A percentile compares a stretch with the other conserved stretches of the same genome.
phyloP scores from a whole-genome alignment of 2,888 invertebrate species.

The Rhamnusium bicolor region DNA sequence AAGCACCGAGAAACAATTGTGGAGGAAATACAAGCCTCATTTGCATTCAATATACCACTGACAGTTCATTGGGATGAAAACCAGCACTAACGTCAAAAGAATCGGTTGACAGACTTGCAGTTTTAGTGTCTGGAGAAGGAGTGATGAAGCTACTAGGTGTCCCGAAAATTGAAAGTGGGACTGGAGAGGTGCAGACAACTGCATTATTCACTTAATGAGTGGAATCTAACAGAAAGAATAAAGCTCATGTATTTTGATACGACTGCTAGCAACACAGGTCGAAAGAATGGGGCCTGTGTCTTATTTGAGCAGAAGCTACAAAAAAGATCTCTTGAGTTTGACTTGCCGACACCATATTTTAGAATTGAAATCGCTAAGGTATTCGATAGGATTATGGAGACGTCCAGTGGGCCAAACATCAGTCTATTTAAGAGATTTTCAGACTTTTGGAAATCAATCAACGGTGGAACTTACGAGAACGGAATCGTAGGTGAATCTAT shows the following conservation, averaged over 20 bases:
- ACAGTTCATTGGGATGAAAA: not conserved
- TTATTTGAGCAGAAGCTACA: not conserved
- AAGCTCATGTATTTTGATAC: not conserved
- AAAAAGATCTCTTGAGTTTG: not conserved
- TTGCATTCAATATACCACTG: not conserved
- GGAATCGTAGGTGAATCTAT: too few species aligned
- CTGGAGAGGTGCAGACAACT: not conserved
- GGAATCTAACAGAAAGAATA: not conserved
- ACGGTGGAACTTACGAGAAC: too few species aligned
- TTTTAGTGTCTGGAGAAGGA: not conserved
- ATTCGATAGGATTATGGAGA: too few species aligned
- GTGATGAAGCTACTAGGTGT: not conserved
- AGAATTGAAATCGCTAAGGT: too few species aligned
- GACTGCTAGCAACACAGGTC: not conserved
- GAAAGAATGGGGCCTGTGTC: not conserved
- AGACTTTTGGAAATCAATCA: too few species aligned
- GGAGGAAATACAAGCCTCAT: not conserved
- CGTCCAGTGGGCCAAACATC: too few species aligned
- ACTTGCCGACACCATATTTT: not conserved
- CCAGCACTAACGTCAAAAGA: not conserved
- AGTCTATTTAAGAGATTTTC: too few species aligned
- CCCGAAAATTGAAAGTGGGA: not conserved
- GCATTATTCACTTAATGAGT: not conserved
- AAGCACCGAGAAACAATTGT: not conserved
- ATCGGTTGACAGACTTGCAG: not conserved